phyloP scores from a whole-genome alignment of 2,888 invertebrate genomes.

The Zygaena filipendulae region DNA sequence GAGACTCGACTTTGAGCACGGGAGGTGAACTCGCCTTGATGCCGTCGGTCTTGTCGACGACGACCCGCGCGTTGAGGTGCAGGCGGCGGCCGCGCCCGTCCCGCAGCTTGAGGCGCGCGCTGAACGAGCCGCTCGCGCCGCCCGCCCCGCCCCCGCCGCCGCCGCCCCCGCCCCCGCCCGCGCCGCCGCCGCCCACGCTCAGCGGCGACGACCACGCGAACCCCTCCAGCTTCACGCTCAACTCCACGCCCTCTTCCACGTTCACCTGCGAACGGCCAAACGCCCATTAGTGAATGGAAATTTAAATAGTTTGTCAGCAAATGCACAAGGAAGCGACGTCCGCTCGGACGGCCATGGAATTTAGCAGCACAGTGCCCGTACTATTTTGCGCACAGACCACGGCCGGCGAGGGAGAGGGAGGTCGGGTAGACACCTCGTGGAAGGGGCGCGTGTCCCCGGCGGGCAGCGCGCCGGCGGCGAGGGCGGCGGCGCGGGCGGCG shows the following conservation, averaged over 20 bases:
- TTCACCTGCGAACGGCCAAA: slow-evolving; percentile 63
- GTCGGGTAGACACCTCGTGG: slow-evolving; percentile 53
- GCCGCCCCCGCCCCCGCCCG: slow-evolving; percentile 64
- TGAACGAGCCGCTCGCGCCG: slow-evolving; percentile 56
- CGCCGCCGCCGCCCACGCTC: slow-evolving; percentile 43
- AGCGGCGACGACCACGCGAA: slow-evolving; percentile 80
- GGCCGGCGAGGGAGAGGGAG: no score
- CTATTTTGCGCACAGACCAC: no score
- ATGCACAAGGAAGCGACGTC: no score
- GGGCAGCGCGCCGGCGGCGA: slow-evolving; percentile 31
- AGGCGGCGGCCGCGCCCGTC: slow-evolving; percentile 80
- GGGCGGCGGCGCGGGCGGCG: slow-evolving; percentile 23
- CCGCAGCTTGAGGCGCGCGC: slow-evolving; percentile 76
- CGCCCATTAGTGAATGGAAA: not conserved
- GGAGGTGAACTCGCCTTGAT: no score
- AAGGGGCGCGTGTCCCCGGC: slow-evolving; percentile 45
- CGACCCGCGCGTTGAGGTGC: slow-evolving; percentile 75
- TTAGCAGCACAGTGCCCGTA: not conserved
- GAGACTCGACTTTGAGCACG: no score
- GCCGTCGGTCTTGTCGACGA: slow-evolving; percentile 43
- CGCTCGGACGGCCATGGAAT: not conserved
- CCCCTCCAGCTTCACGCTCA: slow-evolving; percentile 85
- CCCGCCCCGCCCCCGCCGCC: slow-evolving; percentile 51
- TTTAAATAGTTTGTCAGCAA: no score
- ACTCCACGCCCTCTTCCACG: slow-evolving; percentile 76